Evolutionary conservation across 1,140 invertebrate genomes (phyloP), one percentile per base, ranked within the genome.

Genomic region (Acromyrmex echinatior): DNA sequence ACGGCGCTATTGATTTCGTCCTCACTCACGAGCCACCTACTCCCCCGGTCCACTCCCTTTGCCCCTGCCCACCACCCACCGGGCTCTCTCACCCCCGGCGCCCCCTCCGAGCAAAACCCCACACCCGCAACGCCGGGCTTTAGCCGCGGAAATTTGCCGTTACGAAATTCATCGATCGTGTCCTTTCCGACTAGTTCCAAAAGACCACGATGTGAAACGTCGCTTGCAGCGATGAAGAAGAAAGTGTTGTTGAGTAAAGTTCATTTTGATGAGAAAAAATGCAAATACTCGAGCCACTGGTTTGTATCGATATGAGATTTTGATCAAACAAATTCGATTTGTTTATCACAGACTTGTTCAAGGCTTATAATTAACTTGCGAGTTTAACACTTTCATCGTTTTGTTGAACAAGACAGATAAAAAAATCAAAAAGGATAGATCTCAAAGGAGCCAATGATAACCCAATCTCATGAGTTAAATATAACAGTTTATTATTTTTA

Each of bases 1-100:
- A 88, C 90, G 91, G 86, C 86, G 91, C 91, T 91, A 91, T 91
- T 91, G 90, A 91, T 91, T 91, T 91, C 89, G 91, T 91, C 88
- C 90, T 91, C 91, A 70, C 91, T 91, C 88, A 88, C 89, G 68
- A 87, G 86, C 87, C 89, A 88, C 89, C 86, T 88, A 89, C 90
- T 31, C 28, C 28, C 28, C 28, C 28, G 28, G 3, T 31, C 28
- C 28, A 31, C 28, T 31, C 28, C 28, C 28, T 31, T 31, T 31
- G 28, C 28, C 28, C 28, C 28, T 31, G 28, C 28, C 28, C 28
- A 31, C 28, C 28, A 31, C 28, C 28, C 88, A 77, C 49, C 70
- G 31, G 71, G 28, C 74, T 74, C 71, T 62, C 71, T 56, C 76
- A 51, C 21, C 76, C 49, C 60, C 31, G 7, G 35, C 31, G 45